Evolutionary conservation across 1,140 invertebrate species (phyloP).

Genomic region (Dinoponera quadriceps): DNA sequence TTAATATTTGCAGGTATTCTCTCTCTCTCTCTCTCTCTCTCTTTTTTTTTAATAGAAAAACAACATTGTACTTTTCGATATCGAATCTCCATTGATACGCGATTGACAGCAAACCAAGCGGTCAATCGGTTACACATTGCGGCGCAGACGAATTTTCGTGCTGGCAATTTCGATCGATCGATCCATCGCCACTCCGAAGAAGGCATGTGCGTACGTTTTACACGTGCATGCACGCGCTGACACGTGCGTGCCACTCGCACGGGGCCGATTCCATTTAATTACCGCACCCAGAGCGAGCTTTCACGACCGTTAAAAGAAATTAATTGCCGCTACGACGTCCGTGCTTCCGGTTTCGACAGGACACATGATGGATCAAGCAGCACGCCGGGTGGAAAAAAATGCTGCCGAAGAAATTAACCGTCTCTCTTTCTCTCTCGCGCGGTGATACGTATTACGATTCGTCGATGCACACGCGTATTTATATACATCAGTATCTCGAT

Average conservation of each 20-base stretch:
- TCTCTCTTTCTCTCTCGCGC: neutral
- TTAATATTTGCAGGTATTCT: constrained; percentile 37
- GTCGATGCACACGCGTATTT: neutral
- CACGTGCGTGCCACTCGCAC: constrained; percentile 47
- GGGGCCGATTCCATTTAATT: constrained; percentile 41
- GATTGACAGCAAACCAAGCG: constrained; percentile 32
- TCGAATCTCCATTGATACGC: constrained; percentile 22
- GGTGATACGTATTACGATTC: neutral
- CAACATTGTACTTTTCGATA: constrained; percentile 40
- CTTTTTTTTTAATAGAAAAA: constrained; percentile 10
- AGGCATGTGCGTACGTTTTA: constrained; percentile 44
- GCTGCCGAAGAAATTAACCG: neutral
- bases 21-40: too few relatives aligned
- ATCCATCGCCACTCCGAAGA: constrained; percentile 6
- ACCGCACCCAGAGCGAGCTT: constrained; percentile 40
- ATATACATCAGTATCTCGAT: neutral
- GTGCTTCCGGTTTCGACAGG: constrained; percentile 45
- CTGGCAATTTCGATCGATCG: constrained; percentile 36
- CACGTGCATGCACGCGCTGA: constrained; percentile 28
- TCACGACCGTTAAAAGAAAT: constrained; percentile 54
- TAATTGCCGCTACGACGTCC: constrained; percentile 44
- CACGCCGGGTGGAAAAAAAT: constrained; percentile 30
- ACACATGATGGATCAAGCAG: constrained; percentile 50
- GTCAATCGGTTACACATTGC: constrained; percentile 6
- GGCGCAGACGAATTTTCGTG: constrained; percentile 7